These are phyloP conservation scores for Acrossocheilus fasciatus DNA, from an alignment of 2,797 vertebrate genomes.

Conservation along the genomic window DNA sequence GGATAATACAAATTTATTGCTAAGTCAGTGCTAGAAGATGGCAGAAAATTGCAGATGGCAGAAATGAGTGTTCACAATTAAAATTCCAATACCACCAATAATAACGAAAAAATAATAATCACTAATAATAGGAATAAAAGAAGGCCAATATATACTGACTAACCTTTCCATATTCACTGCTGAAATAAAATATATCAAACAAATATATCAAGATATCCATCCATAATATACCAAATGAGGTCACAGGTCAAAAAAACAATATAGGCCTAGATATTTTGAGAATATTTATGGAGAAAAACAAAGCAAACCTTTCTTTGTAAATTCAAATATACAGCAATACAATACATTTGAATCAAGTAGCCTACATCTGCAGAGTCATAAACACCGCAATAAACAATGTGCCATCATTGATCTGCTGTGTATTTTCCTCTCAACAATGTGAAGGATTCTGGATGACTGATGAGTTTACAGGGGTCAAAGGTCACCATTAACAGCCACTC, in stretches of 20 bases:
- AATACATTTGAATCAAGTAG: neutral
- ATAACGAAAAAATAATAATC: neutral
- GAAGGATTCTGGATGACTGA: neutral
- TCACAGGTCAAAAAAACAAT: neutral
- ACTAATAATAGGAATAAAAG: neutral
- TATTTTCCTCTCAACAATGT: neutral
- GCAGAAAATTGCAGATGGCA: neutral
- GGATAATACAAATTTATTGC: neutral
- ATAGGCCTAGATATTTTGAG: neutral
- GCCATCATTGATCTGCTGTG: neutral
- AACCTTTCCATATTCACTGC: neutral
- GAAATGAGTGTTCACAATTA: neutral
- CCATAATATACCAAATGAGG: neutral
- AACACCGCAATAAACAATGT: neutral
- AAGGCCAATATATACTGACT: neutral
- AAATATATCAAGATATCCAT: neutral
- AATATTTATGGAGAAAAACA: neutral
- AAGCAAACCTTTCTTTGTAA: neutral
- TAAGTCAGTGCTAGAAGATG: neutral
- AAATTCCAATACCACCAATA: neutral
- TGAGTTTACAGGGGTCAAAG: slow-evolving; percentile 33
- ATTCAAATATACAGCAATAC: slow-evolving; percentile 7
- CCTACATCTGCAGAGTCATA: slow-evolving; percentile 9
- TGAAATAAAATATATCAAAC: neutral
- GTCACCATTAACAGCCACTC: slow-evolving; percentile 62